These are phyloP conservation scores for Nemopilema nomurai DNA, from an alignment of 30 jellyfish, hydroid and myxozoan species.

Conservation along the genomic window DNA sequence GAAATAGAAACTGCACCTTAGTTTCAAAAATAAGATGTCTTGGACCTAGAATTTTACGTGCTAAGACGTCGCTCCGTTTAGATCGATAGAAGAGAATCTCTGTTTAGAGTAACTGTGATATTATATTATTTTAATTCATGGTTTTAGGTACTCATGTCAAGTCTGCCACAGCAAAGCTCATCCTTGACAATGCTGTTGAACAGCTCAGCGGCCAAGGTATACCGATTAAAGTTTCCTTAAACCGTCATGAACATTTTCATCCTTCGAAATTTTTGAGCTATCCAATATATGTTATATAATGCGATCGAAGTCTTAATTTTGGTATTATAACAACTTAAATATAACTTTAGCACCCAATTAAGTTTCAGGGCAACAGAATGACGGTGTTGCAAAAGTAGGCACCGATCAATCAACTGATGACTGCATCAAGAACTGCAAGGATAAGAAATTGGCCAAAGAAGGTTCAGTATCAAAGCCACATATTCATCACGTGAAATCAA, in stretches of 20 bases:
- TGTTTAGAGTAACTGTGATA: too few species aligned
- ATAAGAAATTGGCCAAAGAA: constrained; percentile 41
- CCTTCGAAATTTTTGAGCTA: too few species aligned
- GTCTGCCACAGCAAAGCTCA: constrained; percentile 62
- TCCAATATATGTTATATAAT: too few species aligned
- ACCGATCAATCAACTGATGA: constrained; percentile 48
- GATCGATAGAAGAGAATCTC: too few species aligned
- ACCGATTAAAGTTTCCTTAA: not conserved
- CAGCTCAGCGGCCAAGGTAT: constrained; percentile 40
- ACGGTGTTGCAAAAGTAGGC: constrained; percentile 67
- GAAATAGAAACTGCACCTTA: too few species aligned
- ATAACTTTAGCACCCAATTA: not conserved
- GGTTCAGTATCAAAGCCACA: constrained; percentile 42
- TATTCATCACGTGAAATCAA: constrained; percentile 54
- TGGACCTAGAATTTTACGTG: too few species aligned
- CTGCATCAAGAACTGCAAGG: constrained; percentile 62
- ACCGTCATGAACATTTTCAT: too few species aligned
- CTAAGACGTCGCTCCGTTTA: too few species aligned
- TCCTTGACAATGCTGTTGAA: constrained; percentile 58
- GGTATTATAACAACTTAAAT: not conserved
- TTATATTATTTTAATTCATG: not conserved
- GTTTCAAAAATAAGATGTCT: too few species aligned
- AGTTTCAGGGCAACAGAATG: constrained; percentile 46
- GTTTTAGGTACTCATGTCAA: constrained; percentile 53
- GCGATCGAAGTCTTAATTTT: not conserved